These are phyloP conservation scores for Drosophila prosaltans DNA, from an alignment of 1,140 invertebrate species.

Conservation along the genomic window DNA sequence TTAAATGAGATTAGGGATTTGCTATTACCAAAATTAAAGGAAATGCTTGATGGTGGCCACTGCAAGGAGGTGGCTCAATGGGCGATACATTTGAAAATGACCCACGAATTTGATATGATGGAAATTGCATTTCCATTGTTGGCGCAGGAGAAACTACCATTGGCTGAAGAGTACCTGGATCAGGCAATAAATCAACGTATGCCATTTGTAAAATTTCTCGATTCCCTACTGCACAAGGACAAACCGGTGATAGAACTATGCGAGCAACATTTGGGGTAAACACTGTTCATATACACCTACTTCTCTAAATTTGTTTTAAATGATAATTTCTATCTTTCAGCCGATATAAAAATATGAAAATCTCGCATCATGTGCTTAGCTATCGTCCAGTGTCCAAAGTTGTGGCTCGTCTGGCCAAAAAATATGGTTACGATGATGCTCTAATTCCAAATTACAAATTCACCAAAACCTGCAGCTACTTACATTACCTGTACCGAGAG, in stretches of 20 bases:
- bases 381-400: constrained; percentile 85
- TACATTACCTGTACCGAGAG: constrained; percentile 87
- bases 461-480: constrained; percentile 85
- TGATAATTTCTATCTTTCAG: constrained; percentile 17
- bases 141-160: constrained; percentile 87
- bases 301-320: not conserved
- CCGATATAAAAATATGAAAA: constrained; percentile 61
- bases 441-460: constrained; percentile 86
- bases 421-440: constrained; percentile 85
- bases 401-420: constrained; percentile 85
- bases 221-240: constrained; percentile 84
- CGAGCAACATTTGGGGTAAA: constrained; percentile 83
- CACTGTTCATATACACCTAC: not conserved
- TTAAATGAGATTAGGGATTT: constrained; percentile 84
- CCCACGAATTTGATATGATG: constrained; percentile 85
- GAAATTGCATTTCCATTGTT: constrained; percentile 88
- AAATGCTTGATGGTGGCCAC: constrained; percentile 84
- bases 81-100: constrained; percentile 65
- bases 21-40: constrained; percentile 84
- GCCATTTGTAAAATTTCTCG: constrained; percentile 86
- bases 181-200: constrained; percentile 85
- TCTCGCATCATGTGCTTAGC: constrained; percentile 83
- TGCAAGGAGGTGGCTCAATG: constrained; percentile 85
- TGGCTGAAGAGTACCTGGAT: constrained; percentile 87
- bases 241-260: constrained; percentile 81